Base-by-base conservation (phyloP, 2,113 vertebrate genomes). In the Piprites chloris region DNA sequence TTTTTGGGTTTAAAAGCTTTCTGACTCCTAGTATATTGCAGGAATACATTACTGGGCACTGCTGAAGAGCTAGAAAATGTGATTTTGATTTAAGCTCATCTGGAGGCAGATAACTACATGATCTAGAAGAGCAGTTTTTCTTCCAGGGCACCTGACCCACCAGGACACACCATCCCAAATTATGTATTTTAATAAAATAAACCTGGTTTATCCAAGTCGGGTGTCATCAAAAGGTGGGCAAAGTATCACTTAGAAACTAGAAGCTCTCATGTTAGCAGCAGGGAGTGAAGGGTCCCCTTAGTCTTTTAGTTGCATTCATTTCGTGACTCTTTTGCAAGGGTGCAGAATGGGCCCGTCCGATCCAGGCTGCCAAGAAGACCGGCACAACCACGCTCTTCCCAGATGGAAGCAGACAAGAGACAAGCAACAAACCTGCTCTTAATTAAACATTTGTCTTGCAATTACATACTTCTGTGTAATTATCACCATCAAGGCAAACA, bases 381-480 rank as follows among this genome's bases (percentile, higher is more conserved):
- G 0, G 50, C 75, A 28, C 28, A 53, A 24, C 84, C 84, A 42
- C 1, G 1, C 47, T 89, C 50, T 8, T 58, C 66, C 84, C 93
- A 94, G 89, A 90, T 92, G 84, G 95, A 89, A 96, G 72, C 87
- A 96, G 91, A 86, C 47, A 77, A 91, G 80, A 94, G 55, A 86
- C 68, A 16, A 93, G 84, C 39, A 19, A 72, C 74, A 91, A 95
- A 96, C 81, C 55, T 8, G 9, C 84, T 96, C 91, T 77, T 93
- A 92, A 92, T 96, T 94, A 90, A 96, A 94, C 86, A 91, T 96
- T 94, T 94, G 84, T 81, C 91, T 81, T 52, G 73, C 84, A 89
- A n/a, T 95, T 87, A 76, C 76, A 77, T 69, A 74, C 73, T 86
- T 93, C 68, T 66, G 91, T 50, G 87, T 77, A 88, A 96, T 96